phyloP scores from a whole-genome alignment of 2,888 invertebrate species.

The Mythimna lalbum region DNA sequence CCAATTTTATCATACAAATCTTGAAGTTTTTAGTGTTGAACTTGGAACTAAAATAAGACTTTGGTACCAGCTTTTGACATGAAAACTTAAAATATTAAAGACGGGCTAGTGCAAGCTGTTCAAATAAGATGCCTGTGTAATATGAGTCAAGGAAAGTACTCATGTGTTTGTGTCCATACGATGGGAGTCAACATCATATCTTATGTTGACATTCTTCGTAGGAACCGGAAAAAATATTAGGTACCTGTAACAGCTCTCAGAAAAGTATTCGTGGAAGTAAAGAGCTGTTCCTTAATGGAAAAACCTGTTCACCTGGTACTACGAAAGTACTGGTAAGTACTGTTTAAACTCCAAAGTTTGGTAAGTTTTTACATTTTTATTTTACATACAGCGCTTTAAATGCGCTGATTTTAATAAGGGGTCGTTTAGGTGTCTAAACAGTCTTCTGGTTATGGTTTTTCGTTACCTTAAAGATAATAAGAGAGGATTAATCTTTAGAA shows the following conservation, averaged over 20 bases:
- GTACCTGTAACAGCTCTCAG: conserved; percentile 17
- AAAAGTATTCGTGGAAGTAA: conserved; percentile 21
- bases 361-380: conserved; percentile 16
- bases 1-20: conserved; percentile 22
- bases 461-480: too few relatives aligned
- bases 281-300: conserved; percentile 41
- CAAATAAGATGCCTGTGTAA: conserved; percentile 17
- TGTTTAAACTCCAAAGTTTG: conserved; percentile 9
- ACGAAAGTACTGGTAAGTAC: conserved; percentile 9
- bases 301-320: conserved; percentile 30
- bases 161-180: conserved; percentile 13
- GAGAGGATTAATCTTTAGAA: too few relatives aligned
- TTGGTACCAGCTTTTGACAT: conserved; percentile 21
- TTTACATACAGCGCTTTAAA: background rate
- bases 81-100: conserved; percentile 25
- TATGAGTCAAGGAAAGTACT: conserved; percentile 12
- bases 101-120: conserved; percentile 7
- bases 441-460: too few relatives aligned
- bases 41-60: conserved; percentile 27
- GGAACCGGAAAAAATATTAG: conserved; percentile 27
- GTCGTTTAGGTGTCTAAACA: background rate
- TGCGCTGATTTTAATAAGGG: background rate
- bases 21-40: conserved; percentile 29
- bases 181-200: conserved; percentile 30
- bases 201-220: conserved; percentile 34